Evolutionary conservation across 2,888 invertebrate species (phyloP).

Genomic region (Operophtera brumata): DNA sequence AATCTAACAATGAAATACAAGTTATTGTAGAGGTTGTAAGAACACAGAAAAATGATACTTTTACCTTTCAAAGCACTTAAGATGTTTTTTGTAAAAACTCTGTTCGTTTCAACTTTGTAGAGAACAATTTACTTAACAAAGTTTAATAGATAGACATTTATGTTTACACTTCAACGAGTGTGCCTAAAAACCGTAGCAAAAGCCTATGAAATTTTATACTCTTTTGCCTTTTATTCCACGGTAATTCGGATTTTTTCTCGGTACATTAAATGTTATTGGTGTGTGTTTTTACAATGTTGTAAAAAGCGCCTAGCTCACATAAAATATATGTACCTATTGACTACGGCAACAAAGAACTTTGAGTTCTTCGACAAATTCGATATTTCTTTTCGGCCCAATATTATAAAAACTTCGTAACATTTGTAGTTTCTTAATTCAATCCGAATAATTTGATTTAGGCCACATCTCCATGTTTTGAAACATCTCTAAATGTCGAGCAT

Average conservation of each 20-base stretch:
- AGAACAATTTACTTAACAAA: slow-evolving; percentile 1
- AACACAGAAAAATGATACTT: neutral
- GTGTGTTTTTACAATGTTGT: slow-evolving; percentile 12
- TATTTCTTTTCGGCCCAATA: neutral
- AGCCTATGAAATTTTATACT: slow-evolving; percentile 28
- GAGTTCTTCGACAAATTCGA: neutral
- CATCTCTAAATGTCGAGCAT: too few relatives aligned
- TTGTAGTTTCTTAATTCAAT: neutral
- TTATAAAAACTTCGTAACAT: neutral
- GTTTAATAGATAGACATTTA: slow-evolving; percentile 15
- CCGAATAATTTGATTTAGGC: neutral
- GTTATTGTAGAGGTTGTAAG: neutral
- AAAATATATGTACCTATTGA: slow-evolving; percentile 8
- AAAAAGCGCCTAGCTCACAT: slow-evolving; percentile 8
- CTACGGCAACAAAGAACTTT: neutral
- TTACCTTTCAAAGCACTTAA: neutral
- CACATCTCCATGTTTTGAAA: too few relatives aligned
- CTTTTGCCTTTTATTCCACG: slow-evolving; percentile 16
- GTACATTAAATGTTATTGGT: slow-evolving; percentile 15
- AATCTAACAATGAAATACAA: too few relatives aligned
- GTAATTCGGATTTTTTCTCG: slow-evolving; percentile 23
- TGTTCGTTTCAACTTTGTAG: slow-evolving; percentile 9
- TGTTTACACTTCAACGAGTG: slow-evolving; percentile 23
- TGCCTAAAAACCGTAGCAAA: slow-evolving; percentile 28
- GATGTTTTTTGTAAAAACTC: neutral